phyloP scores from a whole-genome alignment of 2,888 invertebrate genomes.

The Dione vanillae region DNA sequence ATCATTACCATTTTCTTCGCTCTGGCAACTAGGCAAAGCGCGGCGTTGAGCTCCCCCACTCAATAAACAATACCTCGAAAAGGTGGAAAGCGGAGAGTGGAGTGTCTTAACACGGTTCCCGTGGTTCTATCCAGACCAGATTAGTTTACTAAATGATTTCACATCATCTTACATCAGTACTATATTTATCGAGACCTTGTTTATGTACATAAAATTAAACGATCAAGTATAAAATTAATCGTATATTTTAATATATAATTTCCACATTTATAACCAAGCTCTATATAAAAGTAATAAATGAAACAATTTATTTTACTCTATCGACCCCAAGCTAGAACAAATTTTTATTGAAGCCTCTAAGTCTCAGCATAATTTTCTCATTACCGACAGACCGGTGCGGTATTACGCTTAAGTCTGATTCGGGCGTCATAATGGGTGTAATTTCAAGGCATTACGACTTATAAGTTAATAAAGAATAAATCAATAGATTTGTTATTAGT shows the following conservation, averaged over 20 bases:
- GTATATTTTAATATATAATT: too few species aligned
- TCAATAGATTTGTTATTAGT: slow-evolving; percentile 24
- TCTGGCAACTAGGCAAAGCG: too few species aligned
- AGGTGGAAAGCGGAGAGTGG: too few species aligned
- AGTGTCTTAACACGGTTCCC: too few species aligned
- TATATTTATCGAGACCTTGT: too few species aligned
- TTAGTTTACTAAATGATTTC: too few species aligned
- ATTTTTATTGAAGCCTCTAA: slow-evolving; percentile 81
- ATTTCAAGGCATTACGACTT: slow-evolving; percentile 56
- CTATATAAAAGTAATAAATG: slow-evolving; percentile 45
- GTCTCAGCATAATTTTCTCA: slow-evolving; percentile 81
- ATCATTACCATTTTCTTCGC: too few species aligned
- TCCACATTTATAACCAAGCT: background rate
- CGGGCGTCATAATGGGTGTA: slow-evolving; percentile 59
- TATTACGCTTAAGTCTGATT: slow-evolving; percentile 64
- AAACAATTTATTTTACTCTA: slow-evolving; percentile 62
- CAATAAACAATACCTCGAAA: too few species aligned
- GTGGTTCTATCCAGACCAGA: too few species aligned
- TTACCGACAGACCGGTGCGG: slow-evolving; percentile 59
- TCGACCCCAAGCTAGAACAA: slow-evolving; percentile 68
- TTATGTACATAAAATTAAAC: too few species aligned
- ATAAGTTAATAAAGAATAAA: slow-evolving; percentile 41
- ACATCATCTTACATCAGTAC: too few species aligned
- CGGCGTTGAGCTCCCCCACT: too few species aligned
- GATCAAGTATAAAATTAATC: background rate